Base-by-base conservation (phyloP, 2,888 invertebrate genomes). In the Perdita meconis region DNA sequence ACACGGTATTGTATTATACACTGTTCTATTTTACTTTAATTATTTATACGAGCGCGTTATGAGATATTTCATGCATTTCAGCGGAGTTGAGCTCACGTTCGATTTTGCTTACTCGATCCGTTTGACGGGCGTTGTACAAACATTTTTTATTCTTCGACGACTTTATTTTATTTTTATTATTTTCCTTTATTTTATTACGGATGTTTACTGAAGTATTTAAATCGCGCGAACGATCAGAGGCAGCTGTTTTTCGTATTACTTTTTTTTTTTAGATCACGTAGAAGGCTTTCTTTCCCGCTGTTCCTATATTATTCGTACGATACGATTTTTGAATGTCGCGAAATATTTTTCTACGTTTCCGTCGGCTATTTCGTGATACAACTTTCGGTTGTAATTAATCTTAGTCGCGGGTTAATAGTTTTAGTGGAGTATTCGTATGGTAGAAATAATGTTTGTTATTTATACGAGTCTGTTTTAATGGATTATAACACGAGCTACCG, bases 231-330 rank as follows among this genome's bases (percentile, higher is more conserved):
- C 44, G 36, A 34, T 19, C 34, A 40, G 16, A 38, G 74, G 74
- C 65, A 75, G 55, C 66, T 60, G 5, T 40, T 72, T 42, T n/a
- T n/a, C n/a, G n/a, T n/a, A n/a, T 59, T 53, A 57, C 51, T 44
- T 65, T 44, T 47, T 36, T 24, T 13, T 47, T 65, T 24, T 75
- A 47, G 8, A 22, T 34, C 16, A 10, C 24, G 30, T 19, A 40
- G 19, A 22, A 47, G 26, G 0, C 5, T 44, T 19, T 22, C 47
- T 16, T 53, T 34, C 34, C 24, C 40, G 65, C 59, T 42, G 75
- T 75, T 75, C 75, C 75, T 75, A 73, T 22, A 8, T 60, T 75
- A 56, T 75, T 69, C 60, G 42, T 74, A 50, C 65, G 47, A 69
- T 60, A 30, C 16, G 36, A 26, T 64, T 22, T 53, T 59, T 64